A percentile compares a stretch with the other conserved stretches of the same genome.
These are phyloP conservation scores for Caretta caretta DNA, from an alignment of 2,113 vertebrate genomes.

Conservation along the genomic window DNA sequence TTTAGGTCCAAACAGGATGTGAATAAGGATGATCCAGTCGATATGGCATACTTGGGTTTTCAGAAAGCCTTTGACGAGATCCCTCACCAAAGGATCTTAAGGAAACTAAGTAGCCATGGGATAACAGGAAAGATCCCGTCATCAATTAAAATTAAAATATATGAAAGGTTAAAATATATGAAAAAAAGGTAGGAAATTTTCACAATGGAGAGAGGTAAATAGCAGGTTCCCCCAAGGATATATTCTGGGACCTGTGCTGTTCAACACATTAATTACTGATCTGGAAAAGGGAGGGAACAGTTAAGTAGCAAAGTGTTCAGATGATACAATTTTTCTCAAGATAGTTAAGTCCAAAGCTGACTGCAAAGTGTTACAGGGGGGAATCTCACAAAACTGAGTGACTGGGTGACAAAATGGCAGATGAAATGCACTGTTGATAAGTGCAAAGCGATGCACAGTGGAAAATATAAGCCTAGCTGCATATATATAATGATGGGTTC, in stretches of 20 bases:
- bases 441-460: too few relatives aligned
- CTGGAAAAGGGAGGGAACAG: not conserved
- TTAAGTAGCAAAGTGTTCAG: not conserved
- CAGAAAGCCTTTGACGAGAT: not conserved
- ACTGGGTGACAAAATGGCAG: not conserved
- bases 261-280: not conserved
- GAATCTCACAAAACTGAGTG: not conserved
- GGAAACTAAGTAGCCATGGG: not conserved
- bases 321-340: not conserved
- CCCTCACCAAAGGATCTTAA: not conserved
- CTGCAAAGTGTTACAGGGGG: not conserved
- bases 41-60: not conserved
- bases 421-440: not conserved
- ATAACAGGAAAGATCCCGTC: too few relatives aligned
- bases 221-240: not conserved
- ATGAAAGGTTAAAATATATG: not conserved
- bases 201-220: not conserved
- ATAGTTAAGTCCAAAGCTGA: not conserved
- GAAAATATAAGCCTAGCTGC: too few relatives aligned
- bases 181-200: not conserved
- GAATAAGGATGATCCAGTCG: not conserved
- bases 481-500: not conserved
- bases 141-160: not conserved
- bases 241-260: not conserved
- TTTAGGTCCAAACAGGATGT: conserved; percentile 26